Evolutionary conservation across 1,140 invertebrate genomes (phyloP).

Genomic region (Gerris buenoi): DNA sequence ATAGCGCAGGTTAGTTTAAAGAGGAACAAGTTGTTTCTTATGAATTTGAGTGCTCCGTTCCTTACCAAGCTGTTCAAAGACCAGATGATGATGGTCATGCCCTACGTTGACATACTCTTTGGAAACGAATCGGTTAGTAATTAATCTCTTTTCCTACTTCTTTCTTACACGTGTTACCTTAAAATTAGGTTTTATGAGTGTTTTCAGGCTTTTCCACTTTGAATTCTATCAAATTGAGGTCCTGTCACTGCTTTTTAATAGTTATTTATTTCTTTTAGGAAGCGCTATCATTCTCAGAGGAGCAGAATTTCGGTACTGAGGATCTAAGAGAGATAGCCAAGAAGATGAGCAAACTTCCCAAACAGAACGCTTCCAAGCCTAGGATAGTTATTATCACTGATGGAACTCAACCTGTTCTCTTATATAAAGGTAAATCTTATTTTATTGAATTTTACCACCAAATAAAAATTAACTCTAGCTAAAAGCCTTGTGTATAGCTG

Average conservation of each 20-base stretch:
- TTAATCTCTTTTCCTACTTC: too few species aligned
- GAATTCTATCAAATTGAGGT: too few species aligned
- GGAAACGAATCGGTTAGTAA: slow-evolving; percentile 74
- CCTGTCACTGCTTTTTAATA: too few species aligned
- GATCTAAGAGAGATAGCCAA: slow-evolving; percentile 75
- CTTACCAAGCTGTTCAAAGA: slow-evolving; percentile 79
- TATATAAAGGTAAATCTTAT: slow-evolving; percentile 49
- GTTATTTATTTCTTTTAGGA: slow-evolving; percentile 45
- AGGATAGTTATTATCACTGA: slow-evolving; percentile 87
- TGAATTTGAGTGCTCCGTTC: slow-evolving; percentile 95
- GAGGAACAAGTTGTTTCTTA: slow-evolving; percentile 62
- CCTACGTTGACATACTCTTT: slow-evolving; percentile 90
- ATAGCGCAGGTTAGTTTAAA: slow-evolving; percentile 61
- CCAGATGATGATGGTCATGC: slow-evolving; percentile 62
- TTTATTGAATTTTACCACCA: too few species aligned
- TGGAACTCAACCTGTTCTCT: slow-evolving; percentile 66
- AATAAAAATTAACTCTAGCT: too few species aligned
- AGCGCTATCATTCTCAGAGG: slow-evolving; percentile 67
- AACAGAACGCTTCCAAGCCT: slow-evolving; percentile 48
- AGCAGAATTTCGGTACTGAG: slow-evolving; percentile 51
- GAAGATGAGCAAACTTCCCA: slow-evolving; percentile 55
- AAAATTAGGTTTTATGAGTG: too few species aligned
- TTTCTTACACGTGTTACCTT: too few species aligned
- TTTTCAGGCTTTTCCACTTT: too few species aligned
- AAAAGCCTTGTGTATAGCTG: too few species aligned